phyloP scores from a whole-genome alignment of 2,888 invertebrate species.

The Leistus spinibarbis region DNA sequence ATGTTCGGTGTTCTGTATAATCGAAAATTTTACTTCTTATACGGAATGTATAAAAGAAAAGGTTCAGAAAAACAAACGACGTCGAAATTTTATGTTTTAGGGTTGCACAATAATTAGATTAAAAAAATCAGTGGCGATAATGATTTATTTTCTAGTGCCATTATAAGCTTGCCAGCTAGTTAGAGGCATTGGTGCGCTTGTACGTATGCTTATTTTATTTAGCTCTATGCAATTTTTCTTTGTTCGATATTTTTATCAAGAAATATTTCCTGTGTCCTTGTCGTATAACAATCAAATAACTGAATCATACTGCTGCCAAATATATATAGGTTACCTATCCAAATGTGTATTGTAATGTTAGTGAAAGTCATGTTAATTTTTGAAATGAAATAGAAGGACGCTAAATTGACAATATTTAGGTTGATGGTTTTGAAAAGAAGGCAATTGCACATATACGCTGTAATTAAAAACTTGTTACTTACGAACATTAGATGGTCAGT shows the following conservation, averaged over 20 bases:
- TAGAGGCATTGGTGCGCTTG: too few relatives aligned
- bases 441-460: conserved; percentile 6
- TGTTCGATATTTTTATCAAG: neutral
- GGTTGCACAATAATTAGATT: too few relatives aligned
- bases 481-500: conserved; percentile 9
- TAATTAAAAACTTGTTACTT: conserved; percentile 29
- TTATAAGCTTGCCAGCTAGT: too few relatives aligned
- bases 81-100: too few relatives aligned
- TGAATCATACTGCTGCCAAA: neutral
- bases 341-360: neutral
- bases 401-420: conserved; percentile 5
- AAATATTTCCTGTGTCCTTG: neutral
- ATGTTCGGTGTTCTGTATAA: too few relatives aligned
- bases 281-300: neutral
- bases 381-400: neutral
- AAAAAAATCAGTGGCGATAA: too few relatives aligned
- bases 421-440: conserved; percentile 11
- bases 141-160: too few relatives aligned
- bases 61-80: too few relatives aligned
- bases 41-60: too few relatives aligned
- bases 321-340: neutral
- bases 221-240: neutral
- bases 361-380: neutral
- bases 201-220: neutral
- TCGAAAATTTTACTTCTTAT: too few relatives aligned